Conservation (phyloP, 2,888 invertebrate genomes). For the Aphrophora alni region DNA sequence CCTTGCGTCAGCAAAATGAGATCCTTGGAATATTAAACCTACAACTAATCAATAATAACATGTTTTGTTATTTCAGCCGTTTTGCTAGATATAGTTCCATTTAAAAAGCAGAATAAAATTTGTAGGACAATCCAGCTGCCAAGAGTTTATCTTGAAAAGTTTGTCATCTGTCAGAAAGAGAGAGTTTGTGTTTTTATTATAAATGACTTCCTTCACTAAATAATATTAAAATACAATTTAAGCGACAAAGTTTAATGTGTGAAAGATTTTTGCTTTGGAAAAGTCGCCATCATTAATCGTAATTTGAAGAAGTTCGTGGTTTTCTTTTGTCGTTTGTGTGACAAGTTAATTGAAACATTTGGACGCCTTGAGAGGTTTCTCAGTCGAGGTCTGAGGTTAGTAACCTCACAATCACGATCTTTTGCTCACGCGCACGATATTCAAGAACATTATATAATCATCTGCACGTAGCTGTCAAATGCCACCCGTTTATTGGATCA, state of each 20-base stretch:
- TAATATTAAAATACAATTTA: not conserved
- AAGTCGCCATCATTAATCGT: not conserved
- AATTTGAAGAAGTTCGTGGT: not conserved
- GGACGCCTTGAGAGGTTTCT: conserved; percentile 6
- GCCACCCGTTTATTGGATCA: conserved; percentile 1
- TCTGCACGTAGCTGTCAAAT: conserved; percentile 6
- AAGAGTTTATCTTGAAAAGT: too few relatives aligned
- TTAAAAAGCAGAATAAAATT: too few relatives aligned
- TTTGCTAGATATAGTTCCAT: too few relatives aligned
- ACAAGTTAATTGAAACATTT: not conserved
- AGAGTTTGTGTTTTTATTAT: not conserved
- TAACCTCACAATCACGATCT: not conserved
- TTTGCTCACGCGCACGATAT: not conserved
- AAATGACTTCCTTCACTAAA: not conserved
- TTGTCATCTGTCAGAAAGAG: too few relatives aligned
- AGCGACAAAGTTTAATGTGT: not conserved
- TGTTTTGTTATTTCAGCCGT: too few relatives aligned
- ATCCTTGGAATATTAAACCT: too few relatives aligned
- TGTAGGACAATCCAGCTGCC: too few relatives aligned
- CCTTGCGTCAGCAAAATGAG: too few relatives aligned
- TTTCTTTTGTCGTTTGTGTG: conserved; percentile 9
- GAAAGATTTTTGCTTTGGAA: not conserved
- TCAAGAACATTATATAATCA: not conserved
- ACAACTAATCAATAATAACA: too few relatives aligned
- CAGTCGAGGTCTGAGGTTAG: not conserved